phyloP scores from a whole-genome alignment of 2,888 invertebrate genomes.

The Prosapia bicincta region DNA sequence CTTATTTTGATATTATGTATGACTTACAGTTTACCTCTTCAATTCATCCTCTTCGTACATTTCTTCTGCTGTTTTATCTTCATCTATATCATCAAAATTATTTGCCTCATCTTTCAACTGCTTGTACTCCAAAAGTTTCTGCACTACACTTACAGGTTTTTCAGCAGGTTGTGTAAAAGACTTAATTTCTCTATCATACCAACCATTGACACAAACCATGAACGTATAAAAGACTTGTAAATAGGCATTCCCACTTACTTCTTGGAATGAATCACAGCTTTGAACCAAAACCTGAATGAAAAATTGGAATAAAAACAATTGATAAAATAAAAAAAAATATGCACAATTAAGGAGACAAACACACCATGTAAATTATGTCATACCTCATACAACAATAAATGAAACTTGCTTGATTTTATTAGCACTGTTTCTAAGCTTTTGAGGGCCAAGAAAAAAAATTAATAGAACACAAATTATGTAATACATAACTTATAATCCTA shows the following conservation, averaged over 20 bases:
- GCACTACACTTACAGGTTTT: slow-evolving; percentile 14
- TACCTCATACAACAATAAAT: too few species aligned
- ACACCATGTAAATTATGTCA: too few species aligned
- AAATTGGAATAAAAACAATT: slow-evolving; percentile 16
- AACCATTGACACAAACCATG: slow-evolving; percentile 56
- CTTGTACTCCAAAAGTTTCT: slow-evolving; percentile 25
- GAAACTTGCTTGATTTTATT: too few species aligned
- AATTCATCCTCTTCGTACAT: slow-evolving; percentile 6
- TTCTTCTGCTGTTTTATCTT: slow-evolving; percentile 9
- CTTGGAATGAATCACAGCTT: slow-evolving; percentile 57
- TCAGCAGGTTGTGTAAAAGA: neutral
- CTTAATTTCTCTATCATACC: slow-evolving; percentile 44
- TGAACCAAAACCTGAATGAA: slow-evolving; percentile 59
- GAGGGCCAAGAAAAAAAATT: too few species aligned
- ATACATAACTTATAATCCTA: too few species aligned
- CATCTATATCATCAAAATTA: slow-evolving; percentile 20
- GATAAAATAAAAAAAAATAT: too few species aligned
- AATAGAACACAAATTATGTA: too few species aligned
- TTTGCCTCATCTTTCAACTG: slow-evolving; percentile 14
- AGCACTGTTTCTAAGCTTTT: too few species aligned
- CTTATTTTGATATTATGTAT: too few species aligned
- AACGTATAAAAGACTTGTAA: slow-evolving; percentile 69
- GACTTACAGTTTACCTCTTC: slow-evolving; percentile 1
- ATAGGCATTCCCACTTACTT: slow-evolving; percentile 57
- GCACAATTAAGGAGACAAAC: too few species aligned